Conservation (phyloP, 1,140 invertebrate species). For the Hydropsyche tenuis region DNA sequence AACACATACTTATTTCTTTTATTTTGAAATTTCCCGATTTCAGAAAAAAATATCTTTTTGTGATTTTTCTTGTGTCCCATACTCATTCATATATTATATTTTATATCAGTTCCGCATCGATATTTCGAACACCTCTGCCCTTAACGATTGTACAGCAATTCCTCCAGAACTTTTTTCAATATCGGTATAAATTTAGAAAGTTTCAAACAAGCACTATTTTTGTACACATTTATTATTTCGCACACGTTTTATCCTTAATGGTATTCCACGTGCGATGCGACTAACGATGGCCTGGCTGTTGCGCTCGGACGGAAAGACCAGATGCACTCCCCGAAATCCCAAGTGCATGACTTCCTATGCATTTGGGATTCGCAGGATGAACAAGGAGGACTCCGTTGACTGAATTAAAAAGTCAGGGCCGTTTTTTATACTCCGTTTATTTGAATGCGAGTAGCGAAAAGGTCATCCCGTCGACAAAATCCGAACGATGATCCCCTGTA, state of each 20-base stretch:
- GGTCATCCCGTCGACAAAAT: neutral
- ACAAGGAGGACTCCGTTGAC: conserved; percentile 18
- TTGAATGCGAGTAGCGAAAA: conserved; percentile 26
- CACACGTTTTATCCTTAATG: neutral
- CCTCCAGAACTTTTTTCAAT: no score
- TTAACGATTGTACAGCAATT: no score
- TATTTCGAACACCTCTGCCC: no score
- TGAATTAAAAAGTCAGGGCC: conserved; percentile 32
- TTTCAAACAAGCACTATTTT: neutral
- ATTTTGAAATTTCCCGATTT: no score
- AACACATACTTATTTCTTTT: no score
- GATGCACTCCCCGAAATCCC: conserved; percentile 21
- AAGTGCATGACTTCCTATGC: conserved; percentile 23
- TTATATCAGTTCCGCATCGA: no score
- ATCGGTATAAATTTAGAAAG: no score
- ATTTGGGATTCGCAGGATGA: conserved; percentile 33
- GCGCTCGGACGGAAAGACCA: neutral
- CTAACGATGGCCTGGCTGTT: conserved; percentile 4
- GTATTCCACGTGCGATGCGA: neutral
- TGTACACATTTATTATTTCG: neutral
- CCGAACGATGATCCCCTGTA: no score
- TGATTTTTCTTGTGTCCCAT: no score
- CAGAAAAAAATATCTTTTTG: no score
- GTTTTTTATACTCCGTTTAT: neutral
- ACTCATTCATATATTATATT: no score